Evolutionary conservation across 2,888 invertebrate genomes (phyloP).

Genomic region (Drosophila infuscata): DNA sequence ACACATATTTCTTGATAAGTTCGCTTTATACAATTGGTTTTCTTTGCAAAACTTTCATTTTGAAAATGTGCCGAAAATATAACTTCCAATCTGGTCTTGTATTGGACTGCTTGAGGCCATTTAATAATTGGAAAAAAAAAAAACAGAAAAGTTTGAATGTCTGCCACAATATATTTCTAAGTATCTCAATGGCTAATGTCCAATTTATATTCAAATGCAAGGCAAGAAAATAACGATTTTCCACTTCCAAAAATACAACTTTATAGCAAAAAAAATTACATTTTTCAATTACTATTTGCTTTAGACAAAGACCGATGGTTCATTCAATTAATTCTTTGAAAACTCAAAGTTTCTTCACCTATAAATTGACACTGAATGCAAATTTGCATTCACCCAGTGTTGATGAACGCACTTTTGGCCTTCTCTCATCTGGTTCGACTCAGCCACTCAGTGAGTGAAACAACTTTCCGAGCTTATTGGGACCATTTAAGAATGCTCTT

Average conservation of each 20-base stretch:
- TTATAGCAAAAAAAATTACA: not conserved
- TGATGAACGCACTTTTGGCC: conserved; percentile 51
- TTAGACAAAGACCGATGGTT: not conserved
- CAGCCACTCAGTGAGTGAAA: not conserved
- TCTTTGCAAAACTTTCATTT: conserved; percentile 16
- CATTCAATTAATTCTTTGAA: not conserved
- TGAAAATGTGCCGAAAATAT: conserved; percentile 4
- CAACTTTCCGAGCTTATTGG: conserved; percentile 28
- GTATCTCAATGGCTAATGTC: not conserved
- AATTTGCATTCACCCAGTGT: conserved; percentile 34
- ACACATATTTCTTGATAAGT: conserved; percentile 17
- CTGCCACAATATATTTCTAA: not conserved
- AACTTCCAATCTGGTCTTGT: conserved; percentile 10
- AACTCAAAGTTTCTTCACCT: conserved; percentile 26
- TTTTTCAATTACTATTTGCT: not conserved
- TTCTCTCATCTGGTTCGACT: conserved; percentile 20
- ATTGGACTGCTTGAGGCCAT: conserved; percentile 1
- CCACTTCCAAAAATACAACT: not conserved
- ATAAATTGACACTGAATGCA: conserved; percentile 24
- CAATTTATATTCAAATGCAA: not conserved
- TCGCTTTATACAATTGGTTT: conserved; percentile 8
- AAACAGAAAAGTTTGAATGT: not conserved
- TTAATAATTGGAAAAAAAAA: not conserved
- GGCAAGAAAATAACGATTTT: not conserved
- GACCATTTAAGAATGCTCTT: conserved; percentile 26